Percentiles rank a stretch among this genome's conserved stretches.
These are phyloP conservation scores for Adelosebastes latens DNA, from an alignment of 2,797 vertebrate genomes.

Conservation along the genomic window DNA sequence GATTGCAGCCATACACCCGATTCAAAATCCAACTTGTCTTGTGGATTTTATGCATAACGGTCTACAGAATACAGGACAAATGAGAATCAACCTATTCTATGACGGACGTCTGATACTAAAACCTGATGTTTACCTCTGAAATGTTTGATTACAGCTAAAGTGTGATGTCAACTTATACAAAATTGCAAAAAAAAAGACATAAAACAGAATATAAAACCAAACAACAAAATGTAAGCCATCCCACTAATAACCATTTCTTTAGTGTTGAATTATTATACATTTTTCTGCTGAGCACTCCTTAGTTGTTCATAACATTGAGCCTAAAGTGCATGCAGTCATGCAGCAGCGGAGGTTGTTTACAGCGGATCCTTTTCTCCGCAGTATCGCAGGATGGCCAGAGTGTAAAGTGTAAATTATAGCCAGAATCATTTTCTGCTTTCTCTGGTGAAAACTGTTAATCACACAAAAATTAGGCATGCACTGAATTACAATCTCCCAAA, in stretches of 20 bases:
- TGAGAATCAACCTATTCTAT: background rate
- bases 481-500: background rate
- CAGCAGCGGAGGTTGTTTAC: conserved; percentile 7
- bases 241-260: background rate
- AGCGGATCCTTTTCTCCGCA: background rate
- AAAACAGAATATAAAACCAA: background rate
- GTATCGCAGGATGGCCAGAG: background rate
- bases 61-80: background rate
- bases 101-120: background rate
- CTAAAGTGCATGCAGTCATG: background rate
- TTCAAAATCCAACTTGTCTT: background rate
- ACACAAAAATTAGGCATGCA: background rate
- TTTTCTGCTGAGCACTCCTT: background rate
- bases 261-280: background rate
- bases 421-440: background rate
- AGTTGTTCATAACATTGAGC: background rate
- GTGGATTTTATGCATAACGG: background rate
- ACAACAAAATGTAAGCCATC: background rate
- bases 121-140: background rate
- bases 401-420: background rate
- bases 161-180: background rate
- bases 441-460: background rate
- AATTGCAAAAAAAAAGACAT: background rate
- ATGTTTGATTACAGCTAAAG: background rate
- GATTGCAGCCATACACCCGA: background rate